Conservation (phyloP, 2,888 invertebrate species). For the Leucania comma region DNA sequence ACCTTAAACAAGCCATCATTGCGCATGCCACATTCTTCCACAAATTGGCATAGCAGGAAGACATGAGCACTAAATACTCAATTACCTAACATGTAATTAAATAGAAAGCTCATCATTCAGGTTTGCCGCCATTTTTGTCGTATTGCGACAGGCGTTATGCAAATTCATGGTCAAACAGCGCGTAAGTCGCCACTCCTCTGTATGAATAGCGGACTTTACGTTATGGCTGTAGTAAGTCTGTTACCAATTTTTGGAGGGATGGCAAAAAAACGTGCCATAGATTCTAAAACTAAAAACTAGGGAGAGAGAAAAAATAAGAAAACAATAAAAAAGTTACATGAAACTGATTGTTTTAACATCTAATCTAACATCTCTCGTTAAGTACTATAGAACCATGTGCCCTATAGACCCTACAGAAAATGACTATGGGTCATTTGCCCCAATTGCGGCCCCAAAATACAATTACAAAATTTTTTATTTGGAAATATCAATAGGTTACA, state of each 20-base stretch:
- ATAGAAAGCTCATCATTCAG: conserved; percentile 65
- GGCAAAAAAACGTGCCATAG: not conserved
- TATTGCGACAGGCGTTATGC: conserved; percentile 61
- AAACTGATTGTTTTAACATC: no score
- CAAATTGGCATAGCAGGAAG: conserved; percentile 47
- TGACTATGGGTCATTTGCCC: not conserved
- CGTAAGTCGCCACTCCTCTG: conserved; percentile 44
- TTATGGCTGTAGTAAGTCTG: conserved; percentile 8
- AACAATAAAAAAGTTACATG: no score
- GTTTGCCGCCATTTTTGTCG: conserved; percentile 51
- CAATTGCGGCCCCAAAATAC: not conserved
- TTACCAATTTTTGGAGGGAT: not conserved
- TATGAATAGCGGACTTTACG: conserved; percentile 47
- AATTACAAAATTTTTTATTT: not conserved
- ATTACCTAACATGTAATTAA: conserved; percentile 61
- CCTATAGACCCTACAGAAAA: not conserved
- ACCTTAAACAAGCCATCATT: conserved; percentile 17
- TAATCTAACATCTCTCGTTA: not conserved
- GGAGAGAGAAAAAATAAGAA: no score
- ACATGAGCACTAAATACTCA: conserved; percentile 20
- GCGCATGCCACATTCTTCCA: conserved; percentile 27
- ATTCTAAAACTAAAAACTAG: not conserved
- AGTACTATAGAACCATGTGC: not conserved
- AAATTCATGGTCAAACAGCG: conserved; percentile 62
- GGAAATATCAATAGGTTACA: not conserved